Evolutionary conservation across 2,888 invertebrate species (phyloP).

Genomic region (Sinelater perroti): DNA sequence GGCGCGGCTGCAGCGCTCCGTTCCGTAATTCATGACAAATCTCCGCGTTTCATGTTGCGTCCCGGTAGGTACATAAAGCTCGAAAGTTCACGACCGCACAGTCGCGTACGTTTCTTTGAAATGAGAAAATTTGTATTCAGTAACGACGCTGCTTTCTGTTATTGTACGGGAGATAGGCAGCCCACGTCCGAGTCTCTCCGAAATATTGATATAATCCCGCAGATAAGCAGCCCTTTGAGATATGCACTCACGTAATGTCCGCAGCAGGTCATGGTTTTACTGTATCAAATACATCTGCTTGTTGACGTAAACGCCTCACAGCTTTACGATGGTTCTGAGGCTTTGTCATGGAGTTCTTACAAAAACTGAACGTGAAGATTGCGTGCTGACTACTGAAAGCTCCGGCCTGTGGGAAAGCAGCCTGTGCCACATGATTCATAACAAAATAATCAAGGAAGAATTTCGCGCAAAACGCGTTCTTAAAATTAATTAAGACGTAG

Average conservation of each 20-base stretch:
- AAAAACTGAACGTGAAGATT: background rate
- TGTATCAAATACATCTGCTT: conserved; percentile 20
- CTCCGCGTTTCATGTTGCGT: conserved; percentile 25
- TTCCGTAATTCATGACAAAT: conserved; percentile 26
- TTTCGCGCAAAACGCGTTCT: background rate
- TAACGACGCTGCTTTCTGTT: conserved; percentile 49
- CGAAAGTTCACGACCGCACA: conserved; percentile 47
- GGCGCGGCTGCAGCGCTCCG: background rate
- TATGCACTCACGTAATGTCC: conserved; percentile 35
- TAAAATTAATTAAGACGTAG: too few relatives aligned
- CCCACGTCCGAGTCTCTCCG: conserved; percentile 56
- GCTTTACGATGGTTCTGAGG: conserved; percentile 19
- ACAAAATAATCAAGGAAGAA: too few relatives aligned
- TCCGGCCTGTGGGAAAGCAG: background rate
- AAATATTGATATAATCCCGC: conserved; percentile 58
- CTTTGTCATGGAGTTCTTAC: conserved; percentile 9
- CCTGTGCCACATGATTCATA: too few relatives aligned
- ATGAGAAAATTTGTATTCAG: conserved; percentile 59
- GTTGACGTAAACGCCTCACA: conserved; percentile 9
- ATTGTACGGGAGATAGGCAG: conserved; percentile 55
- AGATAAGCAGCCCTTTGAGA: conserved; percentile 53
- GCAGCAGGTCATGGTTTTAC: conserved; percentile 22
- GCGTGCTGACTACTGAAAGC: conserved; percentile 1
- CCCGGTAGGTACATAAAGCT: conserved; percentile 32
- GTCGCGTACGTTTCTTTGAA: conserved; percentile 52